These are phyloP conservation scores for Garrulus glandarius DNA, from an alignment of 2,797 vertebrate species.

Conservation along the genomic window DNA sequence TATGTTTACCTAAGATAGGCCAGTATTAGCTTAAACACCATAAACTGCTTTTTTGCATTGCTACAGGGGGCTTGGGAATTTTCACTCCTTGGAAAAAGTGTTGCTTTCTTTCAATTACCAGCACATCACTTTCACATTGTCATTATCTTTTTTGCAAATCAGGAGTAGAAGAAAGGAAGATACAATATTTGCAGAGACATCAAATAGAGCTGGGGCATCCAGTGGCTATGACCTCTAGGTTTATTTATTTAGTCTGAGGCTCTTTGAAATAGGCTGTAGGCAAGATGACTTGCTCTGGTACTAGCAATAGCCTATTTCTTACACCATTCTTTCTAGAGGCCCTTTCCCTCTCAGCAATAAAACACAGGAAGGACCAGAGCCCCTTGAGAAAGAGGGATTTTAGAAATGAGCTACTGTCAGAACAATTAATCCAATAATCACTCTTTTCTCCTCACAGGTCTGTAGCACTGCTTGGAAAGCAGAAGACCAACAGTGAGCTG, in stretches of 20 bases:
- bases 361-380: neutral
- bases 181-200: neutral
- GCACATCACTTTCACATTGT: neutral
- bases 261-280: neutral
- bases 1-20: neutral
- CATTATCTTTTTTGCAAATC: neutral
- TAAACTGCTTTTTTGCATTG: neutral
- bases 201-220: neutral
- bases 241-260: neutral
- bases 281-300: neutral
- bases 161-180: neutral
- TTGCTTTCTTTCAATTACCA: neutral
- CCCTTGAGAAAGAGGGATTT: constrained; percentile 10
- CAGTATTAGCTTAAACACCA: neutral
- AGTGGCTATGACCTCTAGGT: neutral
- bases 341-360: neutral
- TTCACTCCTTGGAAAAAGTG: neutral
- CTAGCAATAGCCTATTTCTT: neutral
- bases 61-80: neutral
- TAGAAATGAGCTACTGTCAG: constrained; percentile 18
- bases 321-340: neutral
- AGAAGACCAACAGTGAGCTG: neutral
- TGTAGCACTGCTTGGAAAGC: neutral
- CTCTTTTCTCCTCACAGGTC: neutral
- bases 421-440: constrained; percentile 12